Evolutionary conservation across 2,113 vertebrate genomes (phyloP).

Genomic region (Craseonycteris thonglongyai): DNA sequence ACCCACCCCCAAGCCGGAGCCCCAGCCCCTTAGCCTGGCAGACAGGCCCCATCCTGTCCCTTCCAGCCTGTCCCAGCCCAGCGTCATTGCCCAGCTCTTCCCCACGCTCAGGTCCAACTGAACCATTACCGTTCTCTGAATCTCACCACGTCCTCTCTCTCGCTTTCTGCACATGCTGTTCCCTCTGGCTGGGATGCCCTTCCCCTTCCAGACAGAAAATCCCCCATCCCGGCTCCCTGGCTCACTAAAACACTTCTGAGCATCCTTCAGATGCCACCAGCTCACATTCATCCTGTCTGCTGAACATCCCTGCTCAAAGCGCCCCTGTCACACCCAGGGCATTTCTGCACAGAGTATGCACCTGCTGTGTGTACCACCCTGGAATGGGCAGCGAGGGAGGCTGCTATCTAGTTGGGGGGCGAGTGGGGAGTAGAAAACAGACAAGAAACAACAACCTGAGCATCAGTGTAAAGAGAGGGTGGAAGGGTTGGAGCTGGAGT

Average conservation of each 20-base stretch:
- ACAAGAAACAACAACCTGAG: background rate
- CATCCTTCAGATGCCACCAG: background rate
- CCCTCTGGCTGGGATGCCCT: background rate
- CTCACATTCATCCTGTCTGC: background rate
- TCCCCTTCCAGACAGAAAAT: background rate
- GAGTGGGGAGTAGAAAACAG: background rate
- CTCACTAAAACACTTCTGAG: background rate
- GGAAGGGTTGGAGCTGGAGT: background rate
- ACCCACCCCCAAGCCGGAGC: background rate
- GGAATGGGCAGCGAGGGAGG: background rate
- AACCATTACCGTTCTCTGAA: background rate
- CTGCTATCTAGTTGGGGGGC: background rate
- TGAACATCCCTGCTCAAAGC: background rate
- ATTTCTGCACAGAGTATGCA: too few relatives aligned
- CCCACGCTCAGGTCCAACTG: background rate
- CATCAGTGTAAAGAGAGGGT: background rate
- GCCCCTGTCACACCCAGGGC: too few relatives aligned
- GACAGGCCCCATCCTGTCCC: background rate
- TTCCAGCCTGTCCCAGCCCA: background rate
- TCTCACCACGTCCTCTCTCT: fast-evolving
- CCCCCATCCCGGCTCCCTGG: background rate
- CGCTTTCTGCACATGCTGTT: background rate
- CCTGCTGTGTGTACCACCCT: background rate
- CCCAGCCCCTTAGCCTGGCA: background rate
- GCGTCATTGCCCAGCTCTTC: background rate